Evolutionary conservation across 2,888 invertebrate genomes (phyloP).

Genomic region (Drosophila cognata): DNA sequence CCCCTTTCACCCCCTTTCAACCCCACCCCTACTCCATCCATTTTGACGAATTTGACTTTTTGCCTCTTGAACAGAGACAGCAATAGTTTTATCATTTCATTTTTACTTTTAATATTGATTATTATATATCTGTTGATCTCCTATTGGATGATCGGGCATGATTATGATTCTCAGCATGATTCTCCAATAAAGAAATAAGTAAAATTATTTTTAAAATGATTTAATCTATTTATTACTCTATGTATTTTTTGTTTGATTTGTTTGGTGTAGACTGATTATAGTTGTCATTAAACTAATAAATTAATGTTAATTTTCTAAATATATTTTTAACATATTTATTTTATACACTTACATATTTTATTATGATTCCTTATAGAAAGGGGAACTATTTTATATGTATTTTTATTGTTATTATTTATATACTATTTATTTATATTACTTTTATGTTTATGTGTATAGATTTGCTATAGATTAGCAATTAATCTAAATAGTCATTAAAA

Average conservation of each 20-base stretch:
- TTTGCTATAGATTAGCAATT: too few species aligned
- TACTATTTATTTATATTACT: too few species aligned
- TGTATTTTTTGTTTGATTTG: neutral
- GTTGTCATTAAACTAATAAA: neutral
- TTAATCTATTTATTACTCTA: neutral
- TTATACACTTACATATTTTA: neutral
- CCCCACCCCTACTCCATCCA: neutral
- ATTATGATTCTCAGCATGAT: neutral
- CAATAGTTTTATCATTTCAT: conserved; percentile 50
- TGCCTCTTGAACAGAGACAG: conserved; percentile 5
- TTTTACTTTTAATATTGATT: conserved; percentile 3
- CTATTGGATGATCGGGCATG: neutral
- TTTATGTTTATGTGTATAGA: too few species aligned
- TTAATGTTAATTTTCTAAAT: too few species aligned
- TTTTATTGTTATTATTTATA: neutral
- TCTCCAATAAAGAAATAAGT: neutral
- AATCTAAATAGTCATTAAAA: too few species aligned
- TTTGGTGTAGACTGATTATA: fast-evolving
- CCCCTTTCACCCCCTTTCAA: neutral
- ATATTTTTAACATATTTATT: fast-evolving
- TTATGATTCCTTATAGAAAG: neutral
- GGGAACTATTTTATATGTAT: neutral
- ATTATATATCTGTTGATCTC: neutral
- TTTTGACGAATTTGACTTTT: conserved; percentile 41
- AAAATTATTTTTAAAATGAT: neutral